phyloP scores from a whole-genome alignment of 1,140 invertebrate genomes.

The Drosophila parabipectinata region DNA sequence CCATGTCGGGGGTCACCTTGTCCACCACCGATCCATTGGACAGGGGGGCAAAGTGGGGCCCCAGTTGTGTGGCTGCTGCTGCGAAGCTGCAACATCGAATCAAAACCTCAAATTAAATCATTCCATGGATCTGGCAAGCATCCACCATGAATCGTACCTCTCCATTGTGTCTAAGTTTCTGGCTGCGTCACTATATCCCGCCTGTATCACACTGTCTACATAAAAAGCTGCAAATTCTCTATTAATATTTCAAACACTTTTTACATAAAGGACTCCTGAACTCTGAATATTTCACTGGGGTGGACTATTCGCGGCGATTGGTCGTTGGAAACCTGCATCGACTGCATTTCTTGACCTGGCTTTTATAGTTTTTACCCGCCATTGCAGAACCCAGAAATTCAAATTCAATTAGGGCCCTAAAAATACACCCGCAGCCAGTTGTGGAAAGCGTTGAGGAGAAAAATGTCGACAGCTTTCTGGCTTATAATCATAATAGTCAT shows the following conservation, averaged over 20 bases:
- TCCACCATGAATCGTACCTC: constrained; percentile 50
- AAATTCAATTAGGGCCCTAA: constrained; percentile 77
- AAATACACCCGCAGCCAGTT: constrained; percentile 43
- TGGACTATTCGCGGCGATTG: constrained; percentile 82
- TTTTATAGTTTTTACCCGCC: constrained; percentile 69
- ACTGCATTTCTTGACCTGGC: constrained; percentile 26
- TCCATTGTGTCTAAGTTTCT: constrained; percentile 63
- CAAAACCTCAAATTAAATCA: constrained; percentile 8
- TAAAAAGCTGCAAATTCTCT: constrained; percentile 74
- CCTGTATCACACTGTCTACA: constrained; percentile 62
- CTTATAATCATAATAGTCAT: constrained; percentile 67
- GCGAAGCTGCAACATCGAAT: constrained; percentile 56
- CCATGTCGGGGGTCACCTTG: constrained; percentile 88
- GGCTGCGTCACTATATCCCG: constrained; percentile 64
- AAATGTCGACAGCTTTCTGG: constrained; percentile 62
- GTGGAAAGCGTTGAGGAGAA: constrained; percentile 9
- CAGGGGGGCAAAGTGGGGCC: constrained; percentile 80
- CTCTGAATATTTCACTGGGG: constrained; percentile 77
- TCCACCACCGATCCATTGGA: constrained; percentile 81
- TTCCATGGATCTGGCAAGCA: background rate
- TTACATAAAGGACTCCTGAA: constrained; percentile 62
- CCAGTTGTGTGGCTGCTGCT: constrained; percentile 65
- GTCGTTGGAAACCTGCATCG: constrained; percentile 73
- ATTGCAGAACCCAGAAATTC: constrained; percentile 4
- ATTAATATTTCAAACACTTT: constrained; percentile 72